A percentile compares a stretch with the other conserved stretches of the same genome.
These are phyloP conservation scores for Sclerodermus sp. DNA, from an alignment of 2,888 invertebrate species.

Conservation along the genomic window DNA sequence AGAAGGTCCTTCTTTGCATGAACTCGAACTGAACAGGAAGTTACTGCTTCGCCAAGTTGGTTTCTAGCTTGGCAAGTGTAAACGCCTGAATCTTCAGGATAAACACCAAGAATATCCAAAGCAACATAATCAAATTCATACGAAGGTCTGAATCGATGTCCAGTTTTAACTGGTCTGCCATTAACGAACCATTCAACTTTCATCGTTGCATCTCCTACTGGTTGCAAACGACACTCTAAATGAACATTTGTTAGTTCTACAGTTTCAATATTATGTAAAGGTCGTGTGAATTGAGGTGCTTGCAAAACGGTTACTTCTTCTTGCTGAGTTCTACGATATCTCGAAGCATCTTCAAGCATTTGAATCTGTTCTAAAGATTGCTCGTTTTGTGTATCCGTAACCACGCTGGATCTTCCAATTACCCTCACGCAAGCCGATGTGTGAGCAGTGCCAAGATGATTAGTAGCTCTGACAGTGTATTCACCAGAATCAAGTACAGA, in stretches of 20 bases:
- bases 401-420: constrained; percentile 77
- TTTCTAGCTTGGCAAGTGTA: constrained; percentile 96
- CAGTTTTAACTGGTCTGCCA: constrained; percentile 87
- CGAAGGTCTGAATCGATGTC: constrained; percentile 92
- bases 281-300: constrained; percentile 84
- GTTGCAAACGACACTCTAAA: constrained; percentile 87
- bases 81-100: constrained; percentile 95
- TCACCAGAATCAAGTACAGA: constrained; percentile 94
- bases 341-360: constrained; percentile 79
- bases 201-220: constrained; percentile 90
- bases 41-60: constrained; percentile 90
- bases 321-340: constrained; percentile 70
- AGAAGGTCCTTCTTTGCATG: constrained; percentile 87
- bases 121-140: constrained; percentile 98
- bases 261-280: constrained; percentile 86
- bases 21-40: constrained; percentile 86
- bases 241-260: constrained; percentile 90
- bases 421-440: constrained; percentile 89
- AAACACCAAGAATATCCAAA: constrained; percentile 91
- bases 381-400: constrained; percentile 90
- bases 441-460: constrained; percentile 89
- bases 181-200: constrained; percentile 96
- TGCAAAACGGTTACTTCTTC: constrained; percentile 84
- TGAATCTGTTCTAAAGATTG: constrained; percentile 90
- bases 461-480: constrained; percentile 91